Percentiles rank a stretch among this genome's conserved stretches.
Evolutionary conservation across 1,140 invertebrate genomes (phyloP).

Genomic region (Pseudomyrmex sp.): DNA sequence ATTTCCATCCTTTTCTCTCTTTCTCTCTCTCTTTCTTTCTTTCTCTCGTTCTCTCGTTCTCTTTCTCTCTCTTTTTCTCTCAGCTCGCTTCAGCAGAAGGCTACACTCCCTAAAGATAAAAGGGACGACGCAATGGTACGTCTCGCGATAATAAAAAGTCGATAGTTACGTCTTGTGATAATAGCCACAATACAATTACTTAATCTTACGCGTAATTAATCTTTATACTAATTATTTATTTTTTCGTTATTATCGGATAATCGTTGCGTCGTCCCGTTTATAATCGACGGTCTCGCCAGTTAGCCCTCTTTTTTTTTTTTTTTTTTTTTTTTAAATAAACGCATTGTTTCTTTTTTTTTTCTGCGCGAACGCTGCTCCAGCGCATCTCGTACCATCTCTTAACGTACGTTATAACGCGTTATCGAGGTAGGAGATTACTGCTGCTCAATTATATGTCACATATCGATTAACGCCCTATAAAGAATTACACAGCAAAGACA

Average conservation of each 20-base stretch:
- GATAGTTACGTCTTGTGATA: background rate
- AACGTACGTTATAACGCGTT: slow-evolving; percentile 3
- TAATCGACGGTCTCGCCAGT: background rate
- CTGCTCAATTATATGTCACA: slow-evolving; percentile 59
- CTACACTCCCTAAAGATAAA: slow-evolving; percentile 8
- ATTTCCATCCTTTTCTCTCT: slow-evolving; percentile 20
- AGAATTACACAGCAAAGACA: slow-evolving; percentile 54
- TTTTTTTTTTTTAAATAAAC: background rate
- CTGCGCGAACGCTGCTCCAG: background rate
- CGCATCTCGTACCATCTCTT: slow-evolving; percentile 5
- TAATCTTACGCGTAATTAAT: too few species aligned
- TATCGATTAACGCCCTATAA: slow-evolving; percentile 48
- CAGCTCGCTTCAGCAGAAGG: slow-evolving; percentile 3
- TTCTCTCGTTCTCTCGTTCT: too few species aligned
- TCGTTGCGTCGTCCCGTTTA: background rate
- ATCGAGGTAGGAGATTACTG: slow-evolving; percentile 61
- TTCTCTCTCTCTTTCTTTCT: too few species aligned
- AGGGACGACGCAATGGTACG: slow-evolving; percentile 17
- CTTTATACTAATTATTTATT: background rate
- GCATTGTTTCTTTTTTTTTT: slow-evolving; percentile 1
- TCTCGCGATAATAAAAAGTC: background rate
- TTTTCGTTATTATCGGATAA: slow-evolving; percentile 15
- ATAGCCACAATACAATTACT: background rate
- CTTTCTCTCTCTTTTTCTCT: slow-evolving; percentile 5
- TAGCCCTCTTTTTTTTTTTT: background rate